Base-by-base conservation (phyloP, 2,113 vertebrate genomes). In the Polyodon spathula region DNA sequence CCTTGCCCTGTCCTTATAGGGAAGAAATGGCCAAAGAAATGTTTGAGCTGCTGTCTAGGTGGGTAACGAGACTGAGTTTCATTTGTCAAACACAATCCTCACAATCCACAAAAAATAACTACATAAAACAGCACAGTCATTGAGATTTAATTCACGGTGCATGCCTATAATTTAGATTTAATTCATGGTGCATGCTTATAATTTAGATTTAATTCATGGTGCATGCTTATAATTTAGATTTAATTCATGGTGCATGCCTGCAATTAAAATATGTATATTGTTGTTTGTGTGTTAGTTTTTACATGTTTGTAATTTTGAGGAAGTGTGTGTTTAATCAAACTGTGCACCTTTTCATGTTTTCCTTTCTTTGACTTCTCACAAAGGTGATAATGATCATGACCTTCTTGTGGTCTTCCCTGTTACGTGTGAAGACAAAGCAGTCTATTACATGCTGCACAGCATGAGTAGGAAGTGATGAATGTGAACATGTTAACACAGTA, bases 21-120 rank as follows among this genome's bases (percentile, higher is more conserved):
- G 94, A 97, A 43, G 89, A 98, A 83, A 97, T 98, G 92, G 93
- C 86, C 61, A 89, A 83, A 86, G 95, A 98, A 88, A 97, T 98
- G 81, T 86, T 90, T 65, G 89, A 93, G 66, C 79, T 94, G 67
- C 85, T 98, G 77, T 78, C 88, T 88, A 89, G 95, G 95, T 98
- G 87, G 89, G 95, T 95, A 79, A 55, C 68, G 61, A 42, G 1
- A 8, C 44, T 53, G 53, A 15, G 7, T 27, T 61, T 61, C 6
- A 15, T 48, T 6, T n/a, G 56, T 60, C 53, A 44, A 48, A n/a
- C 44, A 2, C 8, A 60, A 60, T 60, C 41, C 4, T 15, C 27
- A 51, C 46, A 60, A 60, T 38, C 44, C 16, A 7, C 16, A 41
- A 50, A 60, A 58, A 43, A 17, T 43, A 58, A n/a, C 7, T 17